A percentile compares a stretch with the other conserved stretches of the same genome.
Evolutionary conservation across 2,888 invertebrate genomes (phyloP).

Genomic region (Cerceris ruficornis): DNA sequence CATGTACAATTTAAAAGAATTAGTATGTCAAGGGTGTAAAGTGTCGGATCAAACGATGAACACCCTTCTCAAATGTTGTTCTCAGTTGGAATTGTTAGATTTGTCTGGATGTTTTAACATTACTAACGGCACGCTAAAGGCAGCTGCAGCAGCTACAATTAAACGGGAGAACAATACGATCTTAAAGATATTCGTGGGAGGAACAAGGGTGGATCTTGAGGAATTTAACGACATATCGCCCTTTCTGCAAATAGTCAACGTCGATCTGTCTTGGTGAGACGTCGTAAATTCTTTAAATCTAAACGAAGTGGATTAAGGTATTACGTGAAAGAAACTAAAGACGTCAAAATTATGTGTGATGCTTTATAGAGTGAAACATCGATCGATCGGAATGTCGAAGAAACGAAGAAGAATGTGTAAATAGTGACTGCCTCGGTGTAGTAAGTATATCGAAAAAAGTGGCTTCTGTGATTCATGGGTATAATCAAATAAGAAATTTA

Average conservation of each 20-base stretch:
- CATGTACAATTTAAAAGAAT: constrained; percentile 65
- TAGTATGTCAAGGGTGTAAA: constrained; percentile 74
- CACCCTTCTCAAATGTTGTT: constrained; percentile 65
- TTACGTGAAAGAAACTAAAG: too few species aligned
- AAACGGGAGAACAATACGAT: constrained; percentile 70
- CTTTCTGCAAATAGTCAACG: constrained; percentile 71
- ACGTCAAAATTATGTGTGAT: too few species aligned
- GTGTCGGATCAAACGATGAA: constrained; percentile 67
- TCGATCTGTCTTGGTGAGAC: constrained; percentile 58
- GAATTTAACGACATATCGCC: constrained; percentile 68
- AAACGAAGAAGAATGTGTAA: too few species aligned
- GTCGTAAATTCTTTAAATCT: too few species aligned
- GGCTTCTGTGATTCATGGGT: too few species aligned
- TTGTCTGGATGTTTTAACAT: constrained; percentile 71
- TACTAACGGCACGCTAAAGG: constrained; percentile 64
- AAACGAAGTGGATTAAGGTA: too few species aligned
- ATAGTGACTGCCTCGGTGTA: too few species aligned
- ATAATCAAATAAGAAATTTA: too few species aligned
- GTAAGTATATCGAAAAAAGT: too few species aligned
- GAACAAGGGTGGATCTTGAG: constrained; percentile 57
- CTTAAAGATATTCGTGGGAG: constrained; percentile 74
- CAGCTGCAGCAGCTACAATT: constrained; percentile 70
- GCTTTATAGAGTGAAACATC: too few species aligned
- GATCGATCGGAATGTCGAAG: too few species aligned
- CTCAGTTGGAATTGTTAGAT: constrained; percentile 72